These are phyloP conservation scores for Ibidorhyncha struthersii DNA, from an alignment of 2,113 vertebrate species.

Conservation along the genomic window DNA sequence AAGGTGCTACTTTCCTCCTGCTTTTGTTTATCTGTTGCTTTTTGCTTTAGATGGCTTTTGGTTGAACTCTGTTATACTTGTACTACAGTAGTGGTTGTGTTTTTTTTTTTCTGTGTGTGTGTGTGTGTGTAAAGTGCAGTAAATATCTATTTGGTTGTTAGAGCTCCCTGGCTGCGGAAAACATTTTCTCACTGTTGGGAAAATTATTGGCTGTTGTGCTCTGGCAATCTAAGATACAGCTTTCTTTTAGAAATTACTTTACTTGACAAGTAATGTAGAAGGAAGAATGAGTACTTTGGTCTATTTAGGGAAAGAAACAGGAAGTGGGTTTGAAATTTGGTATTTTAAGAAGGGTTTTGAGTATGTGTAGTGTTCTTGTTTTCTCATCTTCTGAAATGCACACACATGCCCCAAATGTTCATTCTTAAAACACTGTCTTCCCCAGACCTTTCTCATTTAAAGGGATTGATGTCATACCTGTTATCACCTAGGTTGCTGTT, in stretches of 20 bases:
- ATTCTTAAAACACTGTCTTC: neutral
- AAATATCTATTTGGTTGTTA: neutral
- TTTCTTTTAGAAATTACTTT: neutral
- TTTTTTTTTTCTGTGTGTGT: neutral
- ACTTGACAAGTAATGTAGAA: neutral
- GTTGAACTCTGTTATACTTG: neutral
- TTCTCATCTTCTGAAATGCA: neutral
- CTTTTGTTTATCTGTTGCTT: neutral
- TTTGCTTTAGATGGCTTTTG: neutral
- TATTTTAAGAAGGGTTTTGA: neutral
- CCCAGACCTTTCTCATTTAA: neutral
- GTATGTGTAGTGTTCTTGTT: neutral
- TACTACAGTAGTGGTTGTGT: neutral
- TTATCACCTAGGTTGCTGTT: neutral
- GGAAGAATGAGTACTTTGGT: neutral
- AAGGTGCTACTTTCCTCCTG: neutral
- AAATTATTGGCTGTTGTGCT: neutral
- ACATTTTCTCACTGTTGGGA: neutral
- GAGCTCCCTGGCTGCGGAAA: neutral
- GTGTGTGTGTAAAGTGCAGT: neutral
- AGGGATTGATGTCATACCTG: neutral
- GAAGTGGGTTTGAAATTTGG: neutral
- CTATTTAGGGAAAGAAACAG: neutral
- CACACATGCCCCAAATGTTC: neutral
- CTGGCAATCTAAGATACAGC: neutral